Conservation (phyloP, 2,113 vertebrate species). For the Crocuta crocuta region DNA sequence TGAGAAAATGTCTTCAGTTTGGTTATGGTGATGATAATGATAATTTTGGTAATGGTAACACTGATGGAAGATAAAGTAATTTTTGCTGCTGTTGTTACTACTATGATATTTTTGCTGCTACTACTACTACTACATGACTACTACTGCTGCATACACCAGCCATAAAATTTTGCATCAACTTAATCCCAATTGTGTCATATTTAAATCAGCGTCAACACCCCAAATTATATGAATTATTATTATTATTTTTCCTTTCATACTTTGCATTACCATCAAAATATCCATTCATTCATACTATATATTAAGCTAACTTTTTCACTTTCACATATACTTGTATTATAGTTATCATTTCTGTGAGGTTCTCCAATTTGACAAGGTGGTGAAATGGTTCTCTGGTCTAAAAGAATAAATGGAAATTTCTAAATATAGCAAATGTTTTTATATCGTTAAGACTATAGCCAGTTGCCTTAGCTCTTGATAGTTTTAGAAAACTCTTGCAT, state of each 20-base stretch:
- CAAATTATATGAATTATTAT: neutral
- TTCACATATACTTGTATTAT: neutral
- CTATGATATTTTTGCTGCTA: neutral
- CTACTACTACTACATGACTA: neutral
- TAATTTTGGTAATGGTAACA: neutral
- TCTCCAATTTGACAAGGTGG: neutral
- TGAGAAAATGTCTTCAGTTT: neutral
- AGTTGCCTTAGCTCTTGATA: neutral
- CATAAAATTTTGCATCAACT: neutral
- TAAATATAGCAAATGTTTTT: neutral
- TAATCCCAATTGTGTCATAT: neutral
- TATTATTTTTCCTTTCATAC: neutral
- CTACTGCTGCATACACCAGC: neutral
- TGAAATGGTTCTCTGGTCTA: neutral
- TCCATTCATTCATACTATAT: neutral
- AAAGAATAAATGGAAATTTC: neutral
- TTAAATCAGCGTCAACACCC: neutral
- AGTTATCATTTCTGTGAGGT: neutral
- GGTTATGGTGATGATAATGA: neutral
- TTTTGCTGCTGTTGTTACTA: neutral
- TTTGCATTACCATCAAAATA: neutral
- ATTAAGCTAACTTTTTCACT: neutral
- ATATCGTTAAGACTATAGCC: neutral
- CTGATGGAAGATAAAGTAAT: neutral
- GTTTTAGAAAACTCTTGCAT: neutral